Percentiles rank a stretch among this genome's conserved stretches.
phyloP scores from a whole-genome alignment of 2,113 vertebrate species.

The Oreotrochilus melanogaster region DNA sequence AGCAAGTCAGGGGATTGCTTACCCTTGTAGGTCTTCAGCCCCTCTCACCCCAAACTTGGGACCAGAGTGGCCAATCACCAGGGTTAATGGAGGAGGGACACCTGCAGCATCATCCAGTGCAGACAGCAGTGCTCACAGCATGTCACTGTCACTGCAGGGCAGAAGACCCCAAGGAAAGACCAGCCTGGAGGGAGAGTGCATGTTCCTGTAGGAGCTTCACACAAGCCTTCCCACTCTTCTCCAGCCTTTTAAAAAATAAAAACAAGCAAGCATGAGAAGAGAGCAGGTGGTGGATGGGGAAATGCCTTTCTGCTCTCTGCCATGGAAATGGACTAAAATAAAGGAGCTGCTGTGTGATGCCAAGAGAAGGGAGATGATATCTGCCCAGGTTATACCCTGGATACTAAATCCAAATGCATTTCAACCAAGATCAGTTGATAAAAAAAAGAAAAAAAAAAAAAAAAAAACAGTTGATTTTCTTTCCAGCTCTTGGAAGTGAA shows the following conservation, averaged over 20 bases:
- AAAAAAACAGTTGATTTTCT: slow-evolving; percentile 74
- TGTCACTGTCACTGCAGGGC: no score
- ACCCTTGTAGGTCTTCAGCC: background rate
- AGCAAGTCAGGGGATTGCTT: background rate
- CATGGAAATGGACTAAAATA: slow-evolving; percentile 38
- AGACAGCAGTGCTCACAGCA: no score
- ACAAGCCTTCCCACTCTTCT: background rate
- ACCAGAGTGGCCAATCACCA: no score
- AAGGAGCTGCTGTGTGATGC: slow-evolving; percentile 13
- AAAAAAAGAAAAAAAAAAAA: background rate
- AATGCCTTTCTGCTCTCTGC: background rate
- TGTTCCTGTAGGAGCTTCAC: background rate
- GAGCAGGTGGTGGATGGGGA: background rate
- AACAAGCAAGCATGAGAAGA: background rate
- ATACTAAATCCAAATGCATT: slow-evolving; percentile 38
- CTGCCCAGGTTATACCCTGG: slow-evolving; percentile 5
- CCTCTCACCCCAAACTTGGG: background rate
- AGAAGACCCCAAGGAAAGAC: no score
- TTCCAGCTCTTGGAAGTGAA: slow-evolving; percentile 76
- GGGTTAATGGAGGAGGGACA: no score
- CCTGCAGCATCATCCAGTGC: no score
- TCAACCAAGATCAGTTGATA: slow-evolving; percentile 65
- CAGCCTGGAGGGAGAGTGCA: no score
- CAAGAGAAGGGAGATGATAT: slow-evolving; percentile 15
- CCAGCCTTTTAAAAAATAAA: background rate